Evolutionary conservation across 2,797 vertebrate species (phyloP).

Genomic region (Melanotaenia parkinsoni): DNA sequence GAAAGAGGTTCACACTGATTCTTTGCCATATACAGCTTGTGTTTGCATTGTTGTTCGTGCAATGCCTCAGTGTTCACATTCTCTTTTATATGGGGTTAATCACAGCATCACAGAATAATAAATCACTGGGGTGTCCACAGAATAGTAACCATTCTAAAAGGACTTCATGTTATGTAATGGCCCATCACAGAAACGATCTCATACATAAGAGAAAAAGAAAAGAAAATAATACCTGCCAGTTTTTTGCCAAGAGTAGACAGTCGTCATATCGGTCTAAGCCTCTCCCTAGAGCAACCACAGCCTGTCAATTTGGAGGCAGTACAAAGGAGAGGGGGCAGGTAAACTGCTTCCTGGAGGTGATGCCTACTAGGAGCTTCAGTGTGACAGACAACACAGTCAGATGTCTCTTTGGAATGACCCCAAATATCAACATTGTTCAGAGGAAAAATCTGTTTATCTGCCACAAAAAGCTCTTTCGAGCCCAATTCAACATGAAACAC

Average conservation of each 20-base stretch:
- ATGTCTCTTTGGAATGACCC: conserved; percentile 35
- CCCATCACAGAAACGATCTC: neutral
- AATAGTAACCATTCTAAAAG: neutral
- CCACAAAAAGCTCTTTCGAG: neutral
- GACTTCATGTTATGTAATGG: conserved; percentile 4
- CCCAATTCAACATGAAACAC: neutral
- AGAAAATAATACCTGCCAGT: neutral
- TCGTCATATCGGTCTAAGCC: conserved; percentile 24
- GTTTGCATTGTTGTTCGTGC: neutral
- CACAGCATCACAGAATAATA: neutral
- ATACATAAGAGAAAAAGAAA: neutral
- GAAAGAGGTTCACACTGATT: conserved; percentile 9
- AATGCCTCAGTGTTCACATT: conserved; percentile 11
- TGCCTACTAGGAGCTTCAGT: conserved; percentile 29
- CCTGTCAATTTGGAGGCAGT: conserved; percentile 56
- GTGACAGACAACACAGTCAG: conserved; percentile 34
- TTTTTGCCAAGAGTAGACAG: conserved; percentile 31
- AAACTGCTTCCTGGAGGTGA: conserved; percentile 36
- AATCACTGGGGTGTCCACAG: neutral
- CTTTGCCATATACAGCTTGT: conserved; percentile 3
- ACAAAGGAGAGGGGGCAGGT: conserved; percentile 63
- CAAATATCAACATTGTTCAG: neutral
- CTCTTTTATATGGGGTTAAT: neutral
- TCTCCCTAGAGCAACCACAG: conserved; percentile 18
- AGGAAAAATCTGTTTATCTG: conserved; percentile 11